Evolutionary conservation across 2,113 vertebrate species (phyloP).

Genomic region (Asarcornis scutulata): DNA sequence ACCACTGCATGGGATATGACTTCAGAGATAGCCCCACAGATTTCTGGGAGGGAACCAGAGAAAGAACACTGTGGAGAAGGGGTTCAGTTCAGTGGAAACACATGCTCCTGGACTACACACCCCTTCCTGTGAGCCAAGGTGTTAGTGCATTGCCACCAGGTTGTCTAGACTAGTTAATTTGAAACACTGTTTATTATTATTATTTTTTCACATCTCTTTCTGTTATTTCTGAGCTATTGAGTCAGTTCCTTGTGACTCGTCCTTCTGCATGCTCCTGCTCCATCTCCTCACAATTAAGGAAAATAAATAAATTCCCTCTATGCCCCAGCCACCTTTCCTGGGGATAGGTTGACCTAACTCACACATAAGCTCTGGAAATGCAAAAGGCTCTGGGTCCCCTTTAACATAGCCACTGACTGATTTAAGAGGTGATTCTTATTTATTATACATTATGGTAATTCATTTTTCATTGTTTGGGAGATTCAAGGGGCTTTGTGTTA

Average conservation of each 20-base stretch:
- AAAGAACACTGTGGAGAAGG: background rate
- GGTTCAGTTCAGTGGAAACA: background rate
- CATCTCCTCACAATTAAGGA: rapidly evolving
- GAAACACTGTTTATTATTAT: constrained; percentile 1
- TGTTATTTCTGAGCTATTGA: background rate
- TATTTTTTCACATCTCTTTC: background rate
- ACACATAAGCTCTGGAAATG: background rate
- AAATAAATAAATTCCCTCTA: background rate
- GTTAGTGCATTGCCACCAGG: background rate
- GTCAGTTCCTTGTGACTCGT: background rate
- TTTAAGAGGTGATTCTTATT: constrained; percentile 60
- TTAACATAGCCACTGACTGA: constrained; percentile 16
- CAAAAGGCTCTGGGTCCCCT: background rate
- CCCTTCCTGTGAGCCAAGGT: background rate
- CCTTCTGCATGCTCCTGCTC: background rate
- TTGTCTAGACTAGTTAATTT: constrained; percentile 38
- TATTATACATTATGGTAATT: constrained; percentile 50
- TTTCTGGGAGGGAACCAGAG: background rate
- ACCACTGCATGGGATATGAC: constrained; percentile 20
- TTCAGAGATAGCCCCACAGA: constrained; percentile 1
- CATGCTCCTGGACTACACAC: background rate
- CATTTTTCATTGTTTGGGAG: constrained; percentile 62
- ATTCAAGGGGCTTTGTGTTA: constrained; percentile 46
- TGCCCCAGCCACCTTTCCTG: background rate
- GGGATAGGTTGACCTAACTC: background rate